Evolutionary conservation across 2,797 vertebrate genomes (phyloP).

Genomic region (Agapornis canus): DNA sequence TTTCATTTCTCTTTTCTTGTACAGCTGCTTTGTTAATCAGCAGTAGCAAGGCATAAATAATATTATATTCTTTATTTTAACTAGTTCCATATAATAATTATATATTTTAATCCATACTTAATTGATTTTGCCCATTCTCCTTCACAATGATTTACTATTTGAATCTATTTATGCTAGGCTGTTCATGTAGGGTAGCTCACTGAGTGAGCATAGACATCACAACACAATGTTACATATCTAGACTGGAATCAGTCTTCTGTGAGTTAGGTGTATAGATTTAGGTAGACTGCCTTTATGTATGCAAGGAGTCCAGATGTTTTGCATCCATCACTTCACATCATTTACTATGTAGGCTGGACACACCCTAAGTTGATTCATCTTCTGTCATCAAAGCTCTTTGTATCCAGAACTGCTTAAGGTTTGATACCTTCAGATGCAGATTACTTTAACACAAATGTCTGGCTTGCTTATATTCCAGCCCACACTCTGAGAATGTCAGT

Average conservation of each 20-base stretch:
- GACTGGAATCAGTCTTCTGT: background rate
- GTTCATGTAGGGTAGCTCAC: background rate
- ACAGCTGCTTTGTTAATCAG: background rate
- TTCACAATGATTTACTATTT: background rate
- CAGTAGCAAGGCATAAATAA: background rate
- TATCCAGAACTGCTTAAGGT: background rate
- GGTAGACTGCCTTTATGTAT: background rate
- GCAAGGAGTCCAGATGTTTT: background rate
- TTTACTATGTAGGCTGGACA: background rate
- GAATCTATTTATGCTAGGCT: background rate
- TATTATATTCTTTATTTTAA: background rate
- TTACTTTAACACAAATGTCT: background rate
- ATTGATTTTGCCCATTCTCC: background rate
- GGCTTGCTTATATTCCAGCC: background rate
- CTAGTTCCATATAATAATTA: background rate
- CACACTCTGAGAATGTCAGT: background rate
- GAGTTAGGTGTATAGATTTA: background rate
- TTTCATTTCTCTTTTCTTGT: background rate
- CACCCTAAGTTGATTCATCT: background rate
- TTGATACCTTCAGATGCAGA: background rate
- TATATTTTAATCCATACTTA: background rate
- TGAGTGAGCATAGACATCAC: background rate
- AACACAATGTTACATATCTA: background rate
- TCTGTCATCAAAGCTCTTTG: background rate
- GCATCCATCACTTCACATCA: background rate